Base-by-base conservation (phyloP, 2,113 vertebrate genomes). In the Myocastor coypus region DNA sequence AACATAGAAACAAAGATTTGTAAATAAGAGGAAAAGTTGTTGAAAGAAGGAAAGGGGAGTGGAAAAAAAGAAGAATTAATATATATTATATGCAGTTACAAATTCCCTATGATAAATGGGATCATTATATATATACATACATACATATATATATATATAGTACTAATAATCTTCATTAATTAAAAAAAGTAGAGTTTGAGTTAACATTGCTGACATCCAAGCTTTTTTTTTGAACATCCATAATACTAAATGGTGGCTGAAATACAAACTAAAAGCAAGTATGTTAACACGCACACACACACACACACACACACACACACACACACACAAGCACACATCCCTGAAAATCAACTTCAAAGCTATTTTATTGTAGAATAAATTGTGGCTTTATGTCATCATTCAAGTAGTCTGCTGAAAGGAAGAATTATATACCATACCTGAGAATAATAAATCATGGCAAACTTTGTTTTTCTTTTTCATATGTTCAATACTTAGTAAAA, bases 321-420 rank as follows among this genome's bases (percentile, higher is more conserved):
- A 69, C 10, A 63, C 17, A 63, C 42, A 63, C 55, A 77, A 6
- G 68, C 26, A 75, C n/a, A 66, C 52, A 81, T 7, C 68, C 32
- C 10, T 55, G 14, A 93, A 92, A 93, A 57, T 57, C 46, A 91
- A 63, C 55, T 75, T 87, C 26, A 68, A 80, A 75, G 89, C 32
- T 26, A 82, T 66, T 88, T 77, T 26, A 59, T 85, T 46, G 9
- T 91, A 87, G 57, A 84, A 42, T 88, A 71, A 78, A 40, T 52
- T 80, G 28, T 46, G 34, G 16, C 40, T 90, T 92, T 75, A 32
- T 93, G 40, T 7, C 11, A 13, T 46, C 73, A 57, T 42, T 73
- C 46, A 82, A 82, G 32, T 37, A 61, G 52, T 14, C 1, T 69
- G 13, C 24, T 34, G 52, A 81, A 87, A 87, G 13, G 34, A 59